Evolutionary conservation across 2,888 invertebrate genomes (phyloP).

Genomic region (Diloba caeruleocephala): DNA sequence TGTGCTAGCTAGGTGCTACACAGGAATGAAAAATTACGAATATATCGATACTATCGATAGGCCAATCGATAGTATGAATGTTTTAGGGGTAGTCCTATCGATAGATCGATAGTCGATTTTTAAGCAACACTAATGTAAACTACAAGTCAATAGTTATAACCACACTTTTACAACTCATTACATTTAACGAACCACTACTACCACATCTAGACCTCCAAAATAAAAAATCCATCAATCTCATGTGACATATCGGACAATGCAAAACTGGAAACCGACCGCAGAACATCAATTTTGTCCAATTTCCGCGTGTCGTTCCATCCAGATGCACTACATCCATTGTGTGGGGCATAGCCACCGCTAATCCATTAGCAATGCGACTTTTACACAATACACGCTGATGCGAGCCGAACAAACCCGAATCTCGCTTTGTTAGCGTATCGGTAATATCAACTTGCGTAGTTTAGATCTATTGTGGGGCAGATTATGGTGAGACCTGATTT

Average conservation of each 20-base stretch:
- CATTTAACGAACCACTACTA: not conserved
- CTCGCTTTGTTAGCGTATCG: slow-evolving; percentile 55
- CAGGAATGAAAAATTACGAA: too few species aligned
- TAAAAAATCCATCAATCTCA: slow-evolving; percentile 43
- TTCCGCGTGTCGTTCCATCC: slow-evolving; percentile 60
- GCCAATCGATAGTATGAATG: too few species aligned
- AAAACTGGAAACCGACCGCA: slow-evolving; percentile 55
- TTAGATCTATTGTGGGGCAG: slow-evolving; percentile 8
- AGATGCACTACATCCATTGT: slow-evolving; percentile 59
- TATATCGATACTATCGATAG: too few species aligned
- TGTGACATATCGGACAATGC: slow-evolving; percentile 50
- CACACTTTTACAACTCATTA: not conserved
- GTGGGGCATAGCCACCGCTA: slow-evolving; percentile 67
- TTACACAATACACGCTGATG: slow-evolving; percentile 75
- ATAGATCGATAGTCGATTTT: too few species aligned
- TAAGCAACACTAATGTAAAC: too few species aligned
- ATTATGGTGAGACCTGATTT: slow-evolving; percentile 4
- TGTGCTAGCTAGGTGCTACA: too few species aligned
- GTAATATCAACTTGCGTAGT: slow-evolving; percentile 31
- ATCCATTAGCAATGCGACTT: slow-evolving; percentile 84
- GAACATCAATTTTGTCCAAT: slow-evolving; percentile 67
- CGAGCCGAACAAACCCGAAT: slow-evolving; percentile 55
- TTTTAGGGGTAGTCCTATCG: too few species aligned
- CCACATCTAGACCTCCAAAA: slow-evolving; percentile 4
- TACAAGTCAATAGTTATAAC: too few species aligned